Evolutionary conservation across 2,888 invertebrate genomes (phyloP), one percentile per base, ranked within the genome.

Genomic region (Leptodirus hochenwartii): DNA sequence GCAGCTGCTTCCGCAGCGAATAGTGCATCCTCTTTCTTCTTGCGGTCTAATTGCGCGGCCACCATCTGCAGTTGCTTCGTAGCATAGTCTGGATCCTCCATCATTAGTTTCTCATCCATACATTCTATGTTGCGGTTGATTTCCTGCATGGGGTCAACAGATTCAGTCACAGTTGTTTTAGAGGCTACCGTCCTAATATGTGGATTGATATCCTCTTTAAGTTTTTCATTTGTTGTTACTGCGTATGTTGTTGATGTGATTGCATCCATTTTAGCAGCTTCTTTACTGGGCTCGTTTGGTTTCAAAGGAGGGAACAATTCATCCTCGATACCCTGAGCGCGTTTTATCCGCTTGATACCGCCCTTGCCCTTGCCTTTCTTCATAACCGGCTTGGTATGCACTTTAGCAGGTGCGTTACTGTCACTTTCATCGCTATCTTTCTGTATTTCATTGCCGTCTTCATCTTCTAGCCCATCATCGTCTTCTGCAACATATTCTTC

Each of bases 51-150:
- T 57, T 65, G 45, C 4, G 40, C 41, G 2, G 59, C 59, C 1
- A 60, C 59, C 15, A 62, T 37, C 35, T 63, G 60, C 4, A 64
- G 43, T 40, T 64, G 65, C 10, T 62, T 59, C 17, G 63, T 61
- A 1, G 64, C 65, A 25, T 62, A 65, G 36, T 68, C 67, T 42
- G 69, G 69, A 27, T 66, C 66, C 38, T 68, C 68, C 51, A 69
- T 66, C 39, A 49, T 47, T 36, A 51, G 49, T 30, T 48, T 47
- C 29, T 48, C 49, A 31, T 59, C 59, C 54, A 62, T 57, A 36
- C 59, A 58, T 15, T 63, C 62, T 1, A 50, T 35, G 35, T 46
- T 49, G 33, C 45, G 44, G 27, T 48, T 46, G 3, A 47, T 47
- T 32, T 58, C 55, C 34, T 50, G 49, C 15, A 58, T 51, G 30